Conservation (phyloP, 92 coral and sea anemone genomes). For the Umimayanthus kanabou region DNA sequence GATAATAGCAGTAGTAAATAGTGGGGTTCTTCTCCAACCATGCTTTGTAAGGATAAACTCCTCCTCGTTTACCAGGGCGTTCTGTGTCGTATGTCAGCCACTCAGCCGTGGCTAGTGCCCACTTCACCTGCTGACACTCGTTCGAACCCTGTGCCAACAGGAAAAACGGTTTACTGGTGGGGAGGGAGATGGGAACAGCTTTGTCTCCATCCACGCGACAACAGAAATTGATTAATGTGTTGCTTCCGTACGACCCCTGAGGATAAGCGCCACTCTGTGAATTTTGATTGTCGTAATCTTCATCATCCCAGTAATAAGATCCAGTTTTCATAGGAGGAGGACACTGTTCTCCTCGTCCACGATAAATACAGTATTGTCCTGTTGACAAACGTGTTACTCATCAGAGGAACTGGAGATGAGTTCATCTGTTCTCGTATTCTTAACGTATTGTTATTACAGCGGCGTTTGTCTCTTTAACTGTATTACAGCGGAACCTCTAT, state of each 20-base stretch:
- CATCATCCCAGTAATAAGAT: slow-evolving; percentile 52
- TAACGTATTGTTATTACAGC: no score
- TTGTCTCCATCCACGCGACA: slow-evolving; percentile 48
- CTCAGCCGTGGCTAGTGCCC: slow-evolving; percentile 25
- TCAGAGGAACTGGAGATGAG: no score
- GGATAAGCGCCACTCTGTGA: slow-evolving; percentile 41
- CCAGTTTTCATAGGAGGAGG: slow-evolving; percentile 40
- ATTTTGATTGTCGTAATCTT: slow-evolving; percentile 24
- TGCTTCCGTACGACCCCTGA: slow-evolving; percentile 46
- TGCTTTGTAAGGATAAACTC: slow-evolving; percentile 13
- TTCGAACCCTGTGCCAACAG: slow-evolving; percentile 45
- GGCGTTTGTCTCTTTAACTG: no score
- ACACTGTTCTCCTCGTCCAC: slow-evolving; percentile 23
- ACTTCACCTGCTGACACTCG: slow-evolving; percentile 54
- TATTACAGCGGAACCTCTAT: no score
- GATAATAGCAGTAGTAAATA: slow-evolving; percentile 34
- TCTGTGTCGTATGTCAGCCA: slow-evolving; percentile 29
- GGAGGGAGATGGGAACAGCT: slow-evolving; percentile 41
- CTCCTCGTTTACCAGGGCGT: background rate
- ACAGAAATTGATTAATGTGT: slow-evolving; percentile 48
- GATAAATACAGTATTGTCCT: slow-evolving; percentile 55
- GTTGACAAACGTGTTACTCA: background rate
- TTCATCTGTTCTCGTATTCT: no score
- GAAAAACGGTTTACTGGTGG: slow-evolving; percentile 53
- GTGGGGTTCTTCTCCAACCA: background rate